Evolutionary conservation across 2,113 vertebrate genomes (phyloP).

Genomic region (Thymallus thymallus): DNA sequence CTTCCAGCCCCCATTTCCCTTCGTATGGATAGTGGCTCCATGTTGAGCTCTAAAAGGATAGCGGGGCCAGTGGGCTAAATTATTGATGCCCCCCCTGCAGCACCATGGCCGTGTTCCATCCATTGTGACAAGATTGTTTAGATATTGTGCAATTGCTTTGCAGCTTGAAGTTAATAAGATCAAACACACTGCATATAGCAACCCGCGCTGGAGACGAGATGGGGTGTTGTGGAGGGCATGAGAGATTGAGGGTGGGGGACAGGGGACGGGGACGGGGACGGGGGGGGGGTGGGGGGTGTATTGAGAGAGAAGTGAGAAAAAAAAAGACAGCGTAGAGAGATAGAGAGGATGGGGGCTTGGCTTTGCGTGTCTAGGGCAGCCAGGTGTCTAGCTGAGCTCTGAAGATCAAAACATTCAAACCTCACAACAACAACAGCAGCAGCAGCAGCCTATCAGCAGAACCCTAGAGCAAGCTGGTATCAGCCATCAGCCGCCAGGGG

Average conservation of each 20-base stretch:
- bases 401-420: constrained; percentile 42
- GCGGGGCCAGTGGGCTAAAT: constrained; percentile 46
- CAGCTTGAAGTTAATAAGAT: constrained; percentile 64
- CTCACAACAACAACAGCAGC: constrained; percentile 42
- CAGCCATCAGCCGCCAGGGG: constrained; percentile 8
- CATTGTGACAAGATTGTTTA: constrained; percentile 58
- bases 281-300: not conserved
- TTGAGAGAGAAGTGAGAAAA: not conserved
- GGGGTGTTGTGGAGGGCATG: not conserved
- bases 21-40: constrained; percentile 25
- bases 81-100: constrained; percentile 54
- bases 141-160: constrained; percentile 57
- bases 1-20: constrained; percentile 22
- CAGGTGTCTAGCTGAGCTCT: constrained; percentile 62
- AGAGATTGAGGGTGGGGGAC: not conserved
- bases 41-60: constrained; percentile 27
- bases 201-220: constrained; percentile 20
- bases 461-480: constrained; percentile 9
- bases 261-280: not conserved
- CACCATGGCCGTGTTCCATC: constrained; percentile 41
- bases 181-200: constrained; percentile 47
- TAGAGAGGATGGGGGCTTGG: constrained; percentile 16
- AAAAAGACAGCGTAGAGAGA: not conserved
- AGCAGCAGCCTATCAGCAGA: constrained; percentile 52
- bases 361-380: constrained; percentile 56